These are phyloP conservation scores for Gonioctena quinquepunctata DNA, from an alignment of 1,140 invertebrate genomes.

Conservation along the genomic window DNA sequence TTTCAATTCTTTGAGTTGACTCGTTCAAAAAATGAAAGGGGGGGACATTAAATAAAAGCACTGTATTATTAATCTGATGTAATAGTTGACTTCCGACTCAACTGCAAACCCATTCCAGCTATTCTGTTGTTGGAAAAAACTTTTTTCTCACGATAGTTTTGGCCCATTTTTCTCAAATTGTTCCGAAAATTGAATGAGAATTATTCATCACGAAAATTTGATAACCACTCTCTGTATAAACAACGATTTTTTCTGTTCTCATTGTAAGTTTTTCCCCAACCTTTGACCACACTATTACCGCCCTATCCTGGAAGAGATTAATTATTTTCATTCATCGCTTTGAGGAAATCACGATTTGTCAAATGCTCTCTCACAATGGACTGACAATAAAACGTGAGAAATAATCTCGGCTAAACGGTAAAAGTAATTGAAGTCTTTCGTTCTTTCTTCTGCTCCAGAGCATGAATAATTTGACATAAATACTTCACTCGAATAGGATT, in stretches of 20 bases:
- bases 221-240: no score
- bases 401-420: constrained; percentile 31
- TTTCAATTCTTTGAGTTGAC: no score
- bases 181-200: background rate
- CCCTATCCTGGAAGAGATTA: constrained; percentile 20
- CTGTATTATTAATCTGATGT: no score
- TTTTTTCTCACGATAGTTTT: background rate
- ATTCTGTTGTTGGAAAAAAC: background rate
- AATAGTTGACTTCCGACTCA: no score
- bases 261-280: no score
- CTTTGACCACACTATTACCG: background rate
- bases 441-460: constrained; percentile 16
- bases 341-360: constrained; percentile 37
- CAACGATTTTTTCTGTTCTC: background rate
- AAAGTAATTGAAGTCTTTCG: constrained; percentile 27
- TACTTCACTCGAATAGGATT: constrained; percentile 17
- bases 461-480: constrained; percentile 36
- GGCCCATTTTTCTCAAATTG: background rate
- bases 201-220: background rate
- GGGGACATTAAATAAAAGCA: no score
- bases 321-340: constrained; percentile 30
- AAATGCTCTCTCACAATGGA: constrained; percentile 30
- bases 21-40: no score
- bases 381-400: constrained; percentile 34
- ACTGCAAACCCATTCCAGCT: no score